These are phyloP conservation scores for Lates japonicus DNA, from an alignment of 2,797 vertebrate species.

Conservation along the genomic window DNA sequence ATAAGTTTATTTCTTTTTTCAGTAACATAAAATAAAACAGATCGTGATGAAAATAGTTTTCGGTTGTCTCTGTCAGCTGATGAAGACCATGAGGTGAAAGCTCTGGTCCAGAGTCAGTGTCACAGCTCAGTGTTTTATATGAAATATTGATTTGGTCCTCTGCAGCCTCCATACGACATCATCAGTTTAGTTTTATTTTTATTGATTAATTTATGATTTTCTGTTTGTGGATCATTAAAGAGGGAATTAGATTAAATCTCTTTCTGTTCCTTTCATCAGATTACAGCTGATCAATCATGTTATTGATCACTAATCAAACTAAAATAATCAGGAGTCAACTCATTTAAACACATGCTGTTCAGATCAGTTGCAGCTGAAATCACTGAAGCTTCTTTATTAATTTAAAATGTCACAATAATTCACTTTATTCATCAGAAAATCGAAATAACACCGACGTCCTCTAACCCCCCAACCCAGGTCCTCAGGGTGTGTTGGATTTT, in stretches of 20 bases:
- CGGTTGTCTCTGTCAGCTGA: background rate
- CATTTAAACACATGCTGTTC: too few relatives aligned
- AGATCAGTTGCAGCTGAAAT: too few relatives aligned
- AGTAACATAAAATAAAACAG: too few relatives aligned
- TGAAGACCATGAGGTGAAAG: background rate
- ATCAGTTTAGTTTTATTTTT: constrained; percentile 1
- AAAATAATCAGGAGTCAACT: too few relatives aligned
- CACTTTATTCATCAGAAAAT: background rate
- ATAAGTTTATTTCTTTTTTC: too few relatives aligned
- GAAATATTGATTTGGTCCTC: background rate
- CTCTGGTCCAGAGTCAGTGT: background rate
- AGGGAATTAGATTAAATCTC: background rate
- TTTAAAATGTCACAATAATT: background rate
- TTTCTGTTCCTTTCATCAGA: too few relatives aligned
- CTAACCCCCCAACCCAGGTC: too few relatives aligned
- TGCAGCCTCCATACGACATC: background rate
- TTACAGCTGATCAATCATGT: too few relatives aligned
- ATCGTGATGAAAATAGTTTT: too few relatives aligned
- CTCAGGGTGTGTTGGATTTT: too few relatives aligned
- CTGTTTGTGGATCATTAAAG: constrained; percentile 45
- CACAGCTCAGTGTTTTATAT: too few relatives aligned
- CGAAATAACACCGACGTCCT: background rate
- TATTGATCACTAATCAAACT: too few relatives aligned
- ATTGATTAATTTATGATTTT: constrained; percentile 36
- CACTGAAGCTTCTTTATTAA: background rate